phyloP scores from a whole-genome alignment of 2,113 vertebrate genomes.

The Malurus cyaneus region DNA sequence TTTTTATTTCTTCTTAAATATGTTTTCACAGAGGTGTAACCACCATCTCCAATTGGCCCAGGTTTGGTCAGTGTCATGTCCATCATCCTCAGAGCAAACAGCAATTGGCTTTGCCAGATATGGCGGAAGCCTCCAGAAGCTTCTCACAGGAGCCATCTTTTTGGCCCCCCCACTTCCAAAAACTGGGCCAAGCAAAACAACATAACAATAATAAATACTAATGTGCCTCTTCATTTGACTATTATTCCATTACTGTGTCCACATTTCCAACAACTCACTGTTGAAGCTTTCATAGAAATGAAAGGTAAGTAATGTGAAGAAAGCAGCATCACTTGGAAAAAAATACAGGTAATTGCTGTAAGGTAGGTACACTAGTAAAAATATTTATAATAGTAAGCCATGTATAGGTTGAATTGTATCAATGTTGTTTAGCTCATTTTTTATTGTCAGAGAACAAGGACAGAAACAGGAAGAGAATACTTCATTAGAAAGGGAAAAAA shows the following conservation, averaged over 20 bases:
- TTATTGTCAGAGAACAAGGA: not conserved
- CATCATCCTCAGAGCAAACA: too few relatives aligned
- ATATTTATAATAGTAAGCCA: not conserved
- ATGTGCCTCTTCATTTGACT: not conserved
- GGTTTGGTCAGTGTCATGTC: too few relatives aligned
- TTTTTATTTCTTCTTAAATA: too few relatives aligned
- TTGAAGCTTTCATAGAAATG: not conserved
- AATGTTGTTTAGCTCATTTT: not conserved
- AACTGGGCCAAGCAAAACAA: too few relatives aligned
- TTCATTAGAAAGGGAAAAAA: not conserved
- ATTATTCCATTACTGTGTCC: not conserved
- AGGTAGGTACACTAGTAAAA: not conserved
- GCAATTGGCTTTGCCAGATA: too few relatives aligned
- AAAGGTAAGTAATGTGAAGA: not conserved
- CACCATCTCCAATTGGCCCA: too few relatives aligned
- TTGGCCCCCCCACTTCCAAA: too few relatives aligned
- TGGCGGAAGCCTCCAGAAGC: too few relatives aligned
- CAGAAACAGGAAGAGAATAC: not conserved
- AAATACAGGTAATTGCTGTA: not conserved
- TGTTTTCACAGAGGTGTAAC: too few relatives aligned
- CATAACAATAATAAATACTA: not conserved
- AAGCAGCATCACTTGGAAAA: not conserved
- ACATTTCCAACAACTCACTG: not conserved
- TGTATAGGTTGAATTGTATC: not conserved
- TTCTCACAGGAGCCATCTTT: too few relatives aligned